phyloP scores from a whole-genome alignment of 2,797 vertebrate species.

The Acipenser transmontanus region DNA sequence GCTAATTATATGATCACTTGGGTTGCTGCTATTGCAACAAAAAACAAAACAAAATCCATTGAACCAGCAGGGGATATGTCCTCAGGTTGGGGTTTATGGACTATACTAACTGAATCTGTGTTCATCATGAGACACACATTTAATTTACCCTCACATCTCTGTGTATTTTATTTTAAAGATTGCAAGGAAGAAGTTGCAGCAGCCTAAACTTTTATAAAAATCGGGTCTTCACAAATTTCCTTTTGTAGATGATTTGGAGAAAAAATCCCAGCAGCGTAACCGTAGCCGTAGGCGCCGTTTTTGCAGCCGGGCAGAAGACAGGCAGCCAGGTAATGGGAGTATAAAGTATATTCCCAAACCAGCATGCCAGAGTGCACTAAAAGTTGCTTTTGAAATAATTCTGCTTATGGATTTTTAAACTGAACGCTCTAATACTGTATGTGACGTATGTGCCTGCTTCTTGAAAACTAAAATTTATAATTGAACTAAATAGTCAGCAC shows the following conservation, averaged over 20 bases:
- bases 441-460: neutral
- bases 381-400: conserved; percentile 37
- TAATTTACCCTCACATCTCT: neutral
- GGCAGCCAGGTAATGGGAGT: conserved; percentile 91
- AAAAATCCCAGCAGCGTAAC: conserved; percentile 93
- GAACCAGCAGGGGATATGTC: too few relatives aligned
- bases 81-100: too few relatives aligned
- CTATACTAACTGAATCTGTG: too few relatives aligned
- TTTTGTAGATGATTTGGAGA: conserved; percentile 88
- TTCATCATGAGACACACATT: too few relatives aligned
- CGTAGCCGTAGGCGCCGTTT: conserved; percentile 89
- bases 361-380: conserved; percentile 66
- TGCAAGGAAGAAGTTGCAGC: neutral
- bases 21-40: neutral
- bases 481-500: neutral
- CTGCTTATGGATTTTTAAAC: neutral
- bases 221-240: conserved; percentile 40
- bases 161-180: too few relatives aligned
- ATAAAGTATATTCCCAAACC: conserved; percentile 47
- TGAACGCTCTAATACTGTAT: neutral
- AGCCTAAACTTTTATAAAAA: conserved; percentile 22
- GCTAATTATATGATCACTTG: neutral
- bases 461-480: neutral
- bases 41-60: neutral
- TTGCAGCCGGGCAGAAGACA: conserved; percentile 87